Evolutionary conservation across 2,113 vertebrate genomes (phyloP).

Genomic region (Aptenodytes patagonicus): DNA sequence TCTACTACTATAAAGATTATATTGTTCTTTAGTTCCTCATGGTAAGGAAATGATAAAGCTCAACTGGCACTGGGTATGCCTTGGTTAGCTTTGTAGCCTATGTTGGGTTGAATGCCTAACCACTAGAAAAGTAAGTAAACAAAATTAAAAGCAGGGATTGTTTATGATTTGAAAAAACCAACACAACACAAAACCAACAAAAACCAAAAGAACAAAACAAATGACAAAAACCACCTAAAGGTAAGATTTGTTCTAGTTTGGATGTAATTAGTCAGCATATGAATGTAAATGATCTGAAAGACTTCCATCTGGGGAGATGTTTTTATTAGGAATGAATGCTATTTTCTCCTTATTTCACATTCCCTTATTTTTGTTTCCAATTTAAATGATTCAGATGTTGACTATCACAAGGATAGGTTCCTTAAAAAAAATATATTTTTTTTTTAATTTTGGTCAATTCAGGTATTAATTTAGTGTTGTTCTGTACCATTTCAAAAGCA

Average conservation of each 20-base stretch:
- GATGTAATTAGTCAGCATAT: conserved; percentile 10
- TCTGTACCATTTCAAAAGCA: neutral
- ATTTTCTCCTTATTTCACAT: neutral
- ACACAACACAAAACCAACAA: neutral
- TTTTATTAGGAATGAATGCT: neutral
- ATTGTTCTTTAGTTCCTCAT: neutral
- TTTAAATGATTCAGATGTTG: neutral
- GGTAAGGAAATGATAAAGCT: neutral
- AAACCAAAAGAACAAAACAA: neutral
- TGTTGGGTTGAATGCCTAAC: neutral
- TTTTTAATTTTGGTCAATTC: neutral
- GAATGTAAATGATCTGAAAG: conserved; percentile 15
- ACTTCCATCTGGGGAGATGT: conserved; percentile 21
- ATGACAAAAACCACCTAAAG: neutral
- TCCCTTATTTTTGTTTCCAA: neutral
- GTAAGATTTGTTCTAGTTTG: neutral
- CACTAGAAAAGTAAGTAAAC: neutral
- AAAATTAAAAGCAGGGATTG: neutral
- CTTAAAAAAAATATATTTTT: neutral
- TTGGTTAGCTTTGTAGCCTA: neutral
- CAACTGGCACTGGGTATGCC: neutral
- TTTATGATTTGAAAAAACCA: neutral
- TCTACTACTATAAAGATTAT: neutral
- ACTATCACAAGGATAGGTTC: neutral
- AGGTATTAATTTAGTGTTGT: neutral